Base-by-base conservation (phyloP, 2,113 vertebrate genomes). In the Halichoerus grypus region DNA sequence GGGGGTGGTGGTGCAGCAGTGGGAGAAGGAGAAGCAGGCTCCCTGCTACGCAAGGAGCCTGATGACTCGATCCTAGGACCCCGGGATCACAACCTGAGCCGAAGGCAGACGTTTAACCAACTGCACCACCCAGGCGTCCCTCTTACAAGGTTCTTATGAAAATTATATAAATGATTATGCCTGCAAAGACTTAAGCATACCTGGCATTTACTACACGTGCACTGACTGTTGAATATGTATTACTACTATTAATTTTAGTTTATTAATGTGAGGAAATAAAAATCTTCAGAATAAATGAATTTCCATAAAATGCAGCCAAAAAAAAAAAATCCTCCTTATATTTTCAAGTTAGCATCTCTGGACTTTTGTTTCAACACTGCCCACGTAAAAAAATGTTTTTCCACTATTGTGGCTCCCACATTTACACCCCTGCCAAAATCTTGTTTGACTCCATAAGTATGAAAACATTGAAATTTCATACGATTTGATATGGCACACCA, bases 391-490 rank as follows among this genome's bases (percentile, higher is more conserved):
- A 67, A 33, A 46, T 74, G 53, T 42, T 59, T 59, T 9, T 14
- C 31, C 18, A 49, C 12, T 76, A n/a, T 33, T 49, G 33, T 21
- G 16, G 4, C 49, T 72, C 24, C 53, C 26, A 90, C 46, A 88
- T 61, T 92, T 42, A 84, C 6, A 81, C 18, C 28, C 39, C 21
- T 97, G 59, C 19, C 80, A 94, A 92, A 82, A 95, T 59, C 26
- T 89, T 87, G 39, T 92, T 93, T 63, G 42, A 88, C 21, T 96
- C 51, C 31, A 0, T 67, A 67, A 91, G 36, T 69, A 84, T 69
- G 61, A 94, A 97, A 97, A 84, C 49, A 95, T 26, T 92, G 49
- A 51, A 59, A 87, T 74, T 88, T 79, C 11, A 74, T 42, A 90
- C 36, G 36, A 36, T 83, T 94, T 86, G 16, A 69, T 36, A 28